Evolutionary conservation across 2,113 vertebrate species (phyloP).

Genomic region (Terrapene triunguis): DNA sequence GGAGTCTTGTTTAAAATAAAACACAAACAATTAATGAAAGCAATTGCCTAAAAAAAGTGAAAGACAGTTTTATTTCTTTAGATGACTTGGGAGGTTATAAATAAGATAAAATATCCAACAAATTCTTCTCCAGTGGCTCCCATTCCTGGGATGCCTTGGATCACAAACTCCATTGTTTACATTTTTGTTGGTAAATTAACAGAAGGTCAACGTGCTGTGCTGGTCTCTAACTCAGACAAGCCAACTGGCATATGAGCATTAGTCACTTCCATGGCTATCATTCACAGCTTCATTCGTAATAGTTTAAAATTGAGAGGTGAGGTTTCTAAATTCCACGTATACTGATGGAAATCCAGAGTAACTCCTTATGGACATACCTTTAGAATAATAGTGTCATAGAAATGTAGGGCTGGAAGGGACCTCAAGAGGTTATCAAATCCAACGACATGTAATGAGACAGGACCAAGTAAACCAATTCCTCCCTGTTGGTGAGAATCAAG

Average conservation of each 20-base stretch:
- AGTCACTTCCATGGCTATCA: neutral
- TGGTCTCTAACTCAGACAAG: conserved; percentile 13
- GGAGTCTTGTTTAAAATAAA: neutral
- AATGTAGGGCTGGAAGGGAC: no score
- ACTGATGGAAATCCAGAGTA: neutral
- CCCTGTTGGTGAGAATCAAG: no score
- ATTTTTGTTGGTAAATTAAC: conserved; percentile 37
- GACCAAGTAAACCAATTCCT: no score
- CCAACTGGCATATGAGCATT: neutral
- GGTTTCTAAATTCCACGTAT: conserved; percentile 55
- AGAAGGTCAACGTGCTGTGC: neutral
- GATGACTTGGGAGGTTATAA: neutral
- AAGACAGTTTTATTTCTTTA: neutral
- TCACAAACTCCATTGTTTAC: neutral
- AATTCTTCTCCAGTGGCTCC: neutral
- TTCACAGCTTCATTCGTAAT: neutral
- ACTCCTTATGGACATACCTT: conserved; percentile 9
- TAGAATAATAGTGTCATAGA: no score
- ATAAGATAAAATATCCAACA: neutral
- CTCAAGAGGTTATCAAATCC: no score
- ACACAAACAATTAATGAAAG: neutral
- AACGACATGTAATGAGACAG: no score
- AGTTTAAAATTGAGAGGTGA: conserved; percentile 1
- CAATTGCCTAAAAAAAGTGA: neutral
- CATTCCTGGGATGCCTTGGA: accelerated